Percentiles rank a stretch among this genome's conserved stretches.
phyloP scores from a whole-genome alignment of 2,797 vertebrate genomes.

The Gadopsis bispinosus region DNA sequence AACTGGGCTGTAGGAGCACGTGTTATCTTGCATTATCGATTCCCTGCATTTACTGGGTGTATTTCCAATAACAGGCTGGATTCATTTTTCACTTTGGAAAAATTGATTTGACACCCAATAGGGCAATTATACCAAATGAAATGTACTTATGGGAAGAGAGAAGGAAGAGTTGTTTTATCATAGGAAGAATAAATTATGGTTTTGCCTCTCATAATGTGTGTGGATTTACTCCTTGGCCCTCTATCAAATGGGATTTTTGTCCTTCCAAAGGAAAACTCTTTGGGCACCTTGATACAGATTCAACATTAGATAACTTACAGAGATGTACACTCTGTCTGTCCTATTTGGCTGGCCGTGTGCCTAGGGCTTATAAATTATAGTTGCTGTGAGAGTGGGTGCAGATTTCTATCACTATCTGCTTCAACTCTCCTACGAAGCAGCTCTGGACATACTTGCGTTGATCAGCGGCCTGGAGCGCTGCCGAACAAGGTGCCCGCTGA shows the following conservation, averaged over 20 bases:
- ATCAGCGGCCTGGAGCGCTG: constrained; percentile 69
- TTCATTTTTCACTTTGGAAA: constrained; percentile 5
- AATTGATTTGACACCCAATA: neutral
- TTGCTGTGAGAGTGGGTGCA: constrained; percentile 45
- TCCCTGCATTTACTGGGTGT: no score
- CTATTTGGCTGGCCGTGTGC: constrained; percentile 27
- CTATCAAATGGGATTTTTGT: constrained; percentile 6
- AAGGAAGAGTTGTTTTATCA: neutral
- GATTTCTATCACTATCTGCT: constrained; percentile 54
- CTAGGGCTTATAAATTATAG: constrained; percentile 62
- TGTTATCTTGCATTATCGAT: neutral
- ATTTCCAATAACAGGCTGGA: neutral
- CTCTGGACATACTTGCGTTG: constrained; percentile 64
- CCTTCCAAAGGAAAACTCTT: neutral
- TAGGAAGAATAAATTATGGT: neutral
- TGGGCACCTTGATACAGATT: constrained; percentile 2
- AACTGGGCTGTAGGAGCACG: neutral
- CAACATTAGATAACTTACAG: constrained; percentile 30
- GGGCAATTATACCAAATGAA: neutral
- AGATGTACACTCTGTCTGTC: constrained; percentile 33
- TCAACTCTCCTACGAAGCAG: constrained; percentile 60
- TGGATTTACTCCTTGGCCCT: neutral
- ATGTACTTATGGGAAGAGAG: neutral
- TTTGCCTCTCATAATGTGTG: neutral
- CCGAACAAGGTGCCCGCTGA: constrained; percentile 46